These are phyloP conservation scores for Caradrina clavipalpis DNA, from an alignment of 2,888 invertebrate species.

Conservation along the genomic window DNA sequence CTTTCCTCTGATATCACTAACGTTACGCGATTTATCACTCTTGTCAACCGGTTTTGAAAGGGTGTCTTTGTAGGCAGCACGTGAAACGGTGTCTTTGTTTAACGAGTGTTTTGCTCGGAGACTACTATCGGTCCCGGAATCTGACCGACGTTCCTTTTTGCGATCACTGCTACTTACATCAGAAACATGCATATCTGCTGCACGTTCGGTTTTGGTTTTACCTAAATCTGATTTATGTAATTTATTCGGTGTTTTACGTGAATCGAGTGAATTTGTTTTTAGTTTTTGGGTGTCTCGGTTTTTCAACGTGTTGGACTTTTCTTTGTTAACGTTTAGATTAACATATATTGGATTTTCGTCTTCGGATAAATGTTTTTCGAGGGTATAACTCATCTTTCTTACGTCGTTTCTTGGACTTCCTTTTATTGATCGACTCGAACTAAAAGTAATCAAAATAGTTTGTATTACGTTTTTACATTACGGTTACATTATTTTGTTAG, in stretches of 20 bases:
- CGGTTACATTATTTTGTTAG: constrained; percentile 14
- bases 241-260: constrained; percentile 34
- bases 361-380: constrained; percentile 56
- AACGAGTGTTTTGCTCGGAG: constrained; percentile 50
- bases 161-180: constrained; percentile 25
- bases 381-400: constrained; percentile 27
- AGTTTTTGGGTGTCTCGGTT: constrained; percentile 29
- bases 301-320: constrained; percentile 40
- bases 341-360: constrained; percentile 71
- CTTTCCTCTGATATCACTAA: constrained; percentile 45
- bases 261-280: constrained; percentile 28
- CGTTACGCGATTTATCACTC: constrained; percentile 41
- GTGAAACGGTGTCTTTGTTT: constrained; percentile 59
- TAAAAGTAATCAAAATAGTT: constrained; percentile 55
- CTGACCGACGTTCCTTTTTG: constrained; percentile 44
- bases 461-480: constrained; percentile 1
- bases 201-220: constrained; percentile 37
- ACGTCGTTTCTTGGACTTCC: constrained; percentile 47
- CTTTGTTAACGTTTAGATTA: constrained; percentile 65
- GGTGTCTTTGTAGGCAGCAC: constrained; percentile 50
- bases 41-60: constrained; percentile 47
- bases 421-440: constrained; percentile 53
- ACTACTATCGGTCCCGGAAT: constrained; percentile 50
- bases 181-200: constrained; percentile 14
- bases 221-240: constrained; percentile 26